Conservation (phyloP, 2,113 vertebrate genomes). For the Ptyas mucosa region DNA sequence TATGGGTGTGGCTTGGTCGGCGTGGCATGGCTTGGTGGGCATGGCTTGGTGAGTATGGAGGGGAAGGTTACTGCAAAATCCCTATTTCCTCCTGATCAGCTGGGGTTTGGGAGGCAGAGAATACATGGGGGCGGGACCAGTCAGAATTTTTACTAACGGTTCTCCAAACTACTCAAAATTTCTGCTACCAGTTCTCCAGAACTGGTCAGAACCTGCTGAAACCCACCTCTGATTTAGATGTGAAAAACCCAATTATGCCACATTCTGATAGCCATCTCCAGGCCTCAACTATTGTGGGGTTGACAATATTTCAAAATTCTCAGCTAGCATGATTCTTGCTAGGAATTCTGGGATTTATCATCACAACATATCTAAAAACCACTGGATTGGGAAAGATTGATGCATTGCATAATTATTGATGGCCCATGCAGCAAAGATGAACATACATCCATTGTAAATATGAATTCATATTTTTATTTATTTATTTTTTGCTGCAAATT, state of each 20-base stretch:
- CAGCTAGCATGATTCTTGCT: background rate
- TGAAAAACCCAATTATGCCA: background rate
- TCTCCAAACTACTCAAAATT: too few species aligned
- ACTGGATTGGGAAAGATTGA: background rate
- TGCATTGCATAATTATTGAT: background rate
- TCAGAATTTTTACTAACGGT: too few species aligned
- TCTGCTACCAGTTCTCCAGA: too few species aligned
- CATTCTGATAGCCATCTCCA: background rate
- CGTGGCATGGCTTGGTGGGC: too few species aligned
- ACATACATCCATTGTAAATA: background rate
- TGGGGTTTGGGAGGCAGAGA: too few species aligned
- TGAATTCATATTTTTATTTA: background rate
- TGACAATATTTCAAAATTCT: background rate
- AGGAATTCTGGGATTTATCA: background rate
- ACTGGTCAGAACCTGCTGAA: too few species aligned
- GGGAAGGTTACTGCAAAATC: too few species aligned
- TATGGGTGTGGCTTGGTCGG: too few species aligned
- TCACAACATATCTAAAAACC: background rate
- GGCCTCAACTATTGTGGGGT: background rate
- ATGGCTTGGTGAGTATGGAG: too few species aligned
- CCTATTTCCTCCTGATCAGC: too few species aligned
- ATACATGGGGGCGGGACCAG: too few species aligned
- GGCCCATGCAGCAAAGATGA: background rate
- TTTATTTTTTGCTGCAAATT: background rate
- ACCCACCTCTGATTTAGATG: background rate